These are phyloP conservation scores for Baccha elongata DNA, from an alignment of 2,888 invertebrate genomes.

Conservation along the genomic window DNA sequence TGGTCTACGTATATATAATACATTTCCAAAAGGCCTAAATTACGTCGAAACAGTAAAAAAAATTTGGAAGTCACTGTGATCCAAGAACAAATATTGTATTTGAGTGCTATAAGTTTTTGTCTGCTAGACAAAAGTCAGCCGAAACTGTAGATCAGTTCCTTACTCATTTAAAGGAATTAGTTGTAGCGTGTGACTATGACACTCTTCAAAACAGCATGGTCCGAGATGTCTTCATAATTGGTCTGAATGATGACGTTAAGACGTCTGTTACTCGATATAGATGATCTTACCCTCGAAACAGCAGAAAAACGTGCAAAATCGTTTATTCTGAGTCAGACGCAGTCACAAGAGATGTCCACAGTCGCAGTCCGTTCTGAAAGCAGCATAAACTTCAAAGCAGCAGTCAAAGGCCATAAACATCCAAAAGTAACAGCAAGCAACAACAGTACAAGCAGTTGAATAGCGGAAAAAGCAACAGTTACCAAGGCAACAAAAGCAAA, in stretches of 20 bases:
- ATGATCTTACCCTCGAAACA: not conserved
- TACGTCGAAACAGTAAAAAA: not conserved
- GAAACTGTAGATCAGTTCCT: slow-evolving; percentile 28
- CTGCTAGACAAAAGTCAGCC: slow-evolving; percentile 13
- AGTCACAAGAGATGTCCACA: slow-evolving; percentile 23
- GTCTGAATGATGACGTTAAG: slow-evolving; percentile 3
- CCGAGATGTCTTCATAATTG: slow-evolving; percentile 25
- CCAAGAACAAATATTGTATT: slow-evolving; percentile 26
- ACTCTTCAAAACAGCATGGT: slow-evolving; percentile 8
- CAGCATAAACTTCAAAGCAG: too few species aligned
- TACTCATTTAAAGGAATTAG: slow-evolving; percentile 10
- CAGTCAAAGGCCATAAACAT: too few species aligned
- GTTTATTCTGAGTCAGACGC: slow-evolving; percentile 1
- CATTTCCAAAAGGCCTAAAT: slow-evolving; percentile 1
- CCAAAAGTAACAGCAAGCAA: too few species aligned
- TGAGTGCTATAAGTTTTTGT: slow-evolving; percentile 21
- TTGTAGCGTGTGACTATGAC: not conserved
- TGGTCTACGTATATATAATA: not conserved
- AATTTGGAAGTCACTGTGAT: slow-evolving; percentile 3
- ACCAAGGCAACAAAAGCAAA: too few species aligned
- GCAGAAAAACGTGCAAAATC: slow-evolving; percentile 9
- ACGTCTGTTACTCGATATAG: not conserved
- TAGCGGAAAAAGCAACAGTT: too few species aligned
- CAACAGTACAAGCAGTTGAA: too few species aligned
- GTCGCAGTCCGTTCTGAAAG: too few species aligned